Base-by-base conservation (phyloP, 2,888 invertebrate species). In the Diplolepis rosae region DNA sequence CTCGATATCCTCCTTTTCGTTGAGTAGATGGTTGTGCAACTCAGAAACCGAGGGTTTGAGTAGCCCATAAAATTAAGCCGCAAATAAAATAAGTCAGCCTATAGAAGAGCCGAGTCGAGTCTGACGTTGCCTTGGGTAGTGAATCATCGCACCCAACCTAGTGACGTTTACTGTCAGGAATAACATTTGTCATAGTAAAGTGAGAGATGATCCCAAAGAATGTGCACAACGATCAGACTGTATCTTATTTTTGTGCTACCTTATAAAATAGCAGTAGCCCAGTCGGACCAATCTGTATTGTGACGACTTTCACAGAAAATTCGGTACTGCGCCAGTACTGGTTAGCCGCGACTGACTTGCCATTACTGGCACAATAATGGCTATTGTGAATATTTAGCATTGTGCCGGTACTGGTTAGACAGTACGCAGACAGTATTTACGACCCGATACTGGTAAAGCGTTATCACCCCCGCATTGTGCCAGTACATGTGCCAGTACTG, bases 141-240 rank as follows among this genome's bases (percentile, higher is more conserved):
- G 84, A 87, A 87, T 87, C 87, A 86, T 80, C 77, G 72, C 76
- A 77, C 82, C 84, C 84, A 85, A 87, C 84, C 86, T 84, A 85
- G 85, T 80, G 87, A 87, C 87, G 80, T 87, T 87, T 85, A 87
- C 82, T 84, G 86, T 86, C 85, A 82, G 79, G 82, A 83, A 85
- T 84, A 87, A 85, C 85, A 82, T 87, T 87, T 87, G 87, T 87
- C 87, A 85, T 87, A 83, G 76, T 77, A 77, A 78, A 78, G 78
- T 74, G 78, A 66, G 70, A 66, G 54, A 56, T 66, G 65, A 65
- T 56, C 56, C 52, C 61, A 66, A 66, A 67, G 61, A 61, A 67
- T 70, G 70, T 50, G 65, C 27, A 28, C 45, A 35, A 51, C 28
- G 66, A 61, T 61, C 56, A 61, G 24, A 24, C 35, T 52, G 28